These are phyloP conservation scores for Geococcyx californianus DNA, from an alignment of 2,113 vertebrate species.

Conservation along the genomic window DNA sequence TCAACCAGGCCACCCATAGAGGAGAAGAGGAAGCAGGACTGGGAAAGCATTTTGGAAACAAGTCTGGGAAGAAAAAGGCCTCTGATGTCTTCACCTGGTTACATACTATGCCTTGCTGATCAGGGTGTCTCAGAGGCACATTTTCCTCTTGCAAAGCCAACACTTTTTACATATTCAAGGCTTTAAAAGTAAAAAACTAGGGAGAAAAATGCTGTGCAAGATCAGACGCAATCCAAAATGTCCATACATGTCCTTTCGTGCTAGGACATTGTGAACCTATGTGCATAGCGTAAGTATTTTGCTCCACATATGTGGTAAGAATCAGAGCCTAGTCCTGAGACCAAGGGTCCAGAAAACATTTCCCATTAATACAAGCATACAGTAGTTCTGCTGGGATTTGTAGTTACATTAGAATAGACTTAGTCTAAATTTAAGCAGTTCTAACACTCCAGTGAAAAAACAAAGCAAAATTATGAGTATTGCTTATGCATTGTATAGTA, in stretches of 20 bases:
- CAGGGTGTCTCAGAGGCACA: background rate
- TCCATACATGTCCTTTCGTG: background rate
- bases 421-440: background rate
- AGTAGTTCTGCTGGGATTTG: background rate
- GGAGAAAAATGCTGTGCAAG: background rate
- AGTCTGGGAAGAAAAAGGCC: background rate
- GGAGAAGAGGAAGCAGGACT: background rate
- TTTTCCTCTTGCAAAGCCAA: background rate
- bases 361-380: background rate
- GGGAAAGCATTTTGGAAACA: background rate
- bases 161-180: background rate
- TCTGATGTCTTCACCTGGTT: rapidly evolving
- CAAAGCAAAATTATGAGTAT: background rate
- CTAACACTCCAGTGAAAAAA: background rate
- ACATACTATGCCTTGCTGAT: background rate
- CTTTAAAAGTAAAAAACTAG: background rate
- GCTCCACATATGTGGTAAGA: background rate
- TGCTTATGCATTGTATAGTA: background rate
- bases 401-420: background rate
- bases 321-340: background rate
- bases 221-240: background rate
- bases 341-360: background rate
- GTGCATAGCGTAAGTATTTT: background rate
- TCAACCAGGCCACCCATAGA: background rate
- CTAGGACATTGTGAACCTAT: background rate